A percentile compares a stretch with the other conserved stretches of the same genome.
Conservation (phyloP, 2,888 invertebrate genomes). For the Melanchra persicariae region DNA sequence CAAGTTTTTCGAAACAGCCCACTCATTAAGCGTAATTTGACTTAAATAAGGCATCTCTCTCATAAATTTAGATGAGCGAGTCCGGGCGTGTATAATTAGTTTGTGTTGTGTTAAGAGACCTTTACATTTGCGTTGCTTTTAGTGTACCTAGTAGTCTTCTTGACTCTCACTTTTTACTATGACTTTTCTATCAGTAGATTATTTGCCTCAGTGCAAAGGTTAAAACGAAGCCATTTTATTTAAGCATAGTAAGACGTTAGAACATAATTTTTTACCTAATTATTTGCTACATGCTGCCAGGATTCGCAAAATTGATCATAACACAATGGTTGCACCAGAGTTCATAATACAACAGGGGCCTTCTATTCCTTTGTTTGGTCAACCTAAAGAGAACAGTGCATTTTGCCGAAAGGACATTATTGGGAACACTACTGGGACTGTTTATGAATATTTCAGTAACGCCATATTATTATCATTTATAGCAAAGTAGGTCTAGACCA, state of each 20-base stretch:
- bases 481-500: not conserved
- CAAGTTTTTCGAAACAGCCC: constrained; percentile 61
- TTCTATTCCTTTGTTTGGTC: too few relatives aligned
- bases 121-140: not conserved
- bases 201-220: not conserved
- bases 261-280: not conserved
- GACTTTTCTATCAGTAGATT: not conserved
- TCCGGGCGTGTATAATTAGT: constrained; percentile 71
- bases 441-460: not conserved
- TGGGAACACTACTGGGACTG: too few relatives aligned
- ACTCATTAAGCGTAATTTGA: constrained; percentile 71
- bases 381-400: too few relatives aligned
- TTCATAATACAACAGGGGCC: too few relatives aligned
- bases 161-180: not conserved
- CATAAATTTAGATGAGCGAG: constrained; percentile 71
- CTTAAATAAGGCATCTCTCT: constrained; percentile 73
- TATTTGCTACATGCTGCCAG: not conserved
- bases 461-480: not conserved
- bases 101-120: constrained; percentile 52
- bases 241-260: not conserved
- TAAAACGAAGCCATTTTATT: not conserved
- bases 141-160: not conserved
- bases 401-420: too few relatives aligned
- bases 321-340: too few relatives aligned
- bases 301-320: not conserved